Conservation (phyloP, 2,113 vertebrate genomes). For the Takifugu bimaculatus region DNA sequence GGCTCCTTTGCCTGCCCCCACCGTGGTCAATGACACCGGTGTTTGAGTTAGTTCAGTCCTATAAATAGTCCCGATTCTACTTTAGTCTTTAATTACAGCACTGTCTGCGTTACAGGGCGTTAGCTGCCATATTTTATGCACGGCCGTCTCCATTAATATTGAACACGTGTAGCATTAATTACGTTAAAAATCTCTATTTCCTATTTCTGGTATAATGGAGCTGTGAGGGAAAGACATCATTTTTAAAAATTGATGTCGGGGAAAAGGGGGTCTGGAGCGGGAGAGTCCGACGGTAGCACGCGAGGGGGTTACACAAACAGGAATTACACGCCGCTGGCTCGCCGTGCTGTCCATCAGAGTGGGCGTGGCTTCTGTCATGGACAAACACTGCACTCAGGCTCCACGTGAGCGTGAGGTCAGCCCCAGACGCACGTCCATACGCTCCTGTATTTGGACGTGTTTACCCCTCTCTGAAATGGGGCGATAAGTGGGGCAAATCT, state of each 20-base stretch:
- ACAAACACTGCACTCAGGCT: slow-evolving; percentile 50
- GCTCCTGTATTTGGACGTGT: slow-evolving; percentile 56
- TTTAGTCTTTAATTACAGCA: slow-evolving; percentile 93
- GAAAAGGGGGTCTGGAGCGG: not conserved
- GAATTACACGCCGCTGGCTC: too few species aligned
- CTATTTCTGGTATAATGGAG: slow-evolving; percentile 88
- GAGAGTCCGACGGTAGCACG: not conserved
- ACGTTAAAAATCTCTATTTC: slow-evolving; percentile 88
- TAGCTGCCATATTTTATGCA: slow-evolving; percentile 97
- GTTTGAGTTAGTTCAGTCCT: slow-evolving; percentile 60
- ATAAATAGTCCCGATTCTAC: slow-evolving; percentile 90
- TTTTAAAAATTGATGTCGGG: slow-evolving; percentile 85
- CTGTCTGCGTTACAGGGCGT: slow-evolving; percentile 87
- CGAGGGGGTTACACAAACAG: slow-evolving; percentile 15
- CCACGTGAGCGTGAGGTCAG: slow-evolving; percentile 20
- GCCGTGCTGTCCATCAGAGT: slow-evolving; percentile 35
- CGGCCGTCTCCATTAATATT: slow-evolving; percentile 97
- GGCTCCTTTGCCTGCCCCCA: slow-evolving; percentile 7
- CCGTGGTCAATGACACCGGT: slow-evolving; percentile 57
- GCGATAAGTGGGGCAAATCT: slow-evolving; percentile 69
- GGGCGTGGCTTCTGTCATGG: slow-evolving; percentile 39
- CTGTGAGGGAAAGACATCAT: slow-evolving; percentile 50
- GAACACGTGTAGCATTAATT: slow-evolving; percentile 98
- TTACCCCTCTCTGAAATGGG: slow-evolving; percentile 57
- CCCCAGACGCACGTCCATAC: slow-evolving; percentile 14